These are phyloP conservation scores for Tenthredo livida DNA, from an alignment of 2,888 invertebrate genomes.

Conservation along the genomic window DNA sequence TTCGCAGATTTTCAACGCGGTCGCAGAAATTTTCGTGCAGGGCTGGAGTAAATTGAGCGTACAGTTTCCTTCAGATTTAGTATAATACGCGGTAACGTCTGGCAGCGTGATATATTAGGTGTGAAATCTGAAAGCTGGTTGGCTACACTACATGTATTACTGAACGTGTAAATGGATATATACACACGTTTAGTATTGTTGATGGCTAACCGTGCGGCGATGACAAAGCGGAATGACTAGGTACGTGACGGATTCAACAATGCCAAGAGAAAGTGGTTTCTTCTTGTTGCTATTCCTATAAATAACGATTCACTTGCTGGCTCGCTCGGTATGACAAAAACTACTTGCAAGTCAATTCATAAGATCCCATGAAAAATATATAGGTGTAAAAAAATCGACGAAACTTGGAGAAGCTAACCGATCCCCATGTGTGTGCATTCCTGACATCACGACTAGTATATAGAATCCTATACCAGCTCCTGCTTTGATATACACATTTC, in stretches of 20 bases:
- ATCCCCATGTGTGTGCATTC: not conserved
- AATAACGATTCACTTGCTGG: not conserved
- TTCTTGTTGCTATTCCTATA: not conserved
- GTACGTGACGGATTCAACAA: conserved; percentile 31
- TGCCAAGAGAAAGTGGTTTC: not conserved
- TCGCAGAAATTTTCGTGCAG: not conserved
- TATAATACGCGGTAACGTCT: conserved; percentile 23
- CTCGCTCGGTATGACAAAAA: not conserved
- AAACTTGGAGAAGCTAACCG: not conserved
- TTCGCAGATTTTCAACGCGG: not conserved
- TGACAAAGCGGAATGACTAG: conserved; percentile 32
- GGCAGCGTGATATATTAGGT: conserved; percentile 19
- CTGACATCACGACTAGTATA: not conserved
- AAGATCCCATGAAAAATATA: not conserved
- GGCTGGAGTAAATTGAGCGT: conserved; percentile 10
- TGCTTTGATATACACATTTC: not conserved
- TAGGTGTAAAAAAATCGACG: not conserved
- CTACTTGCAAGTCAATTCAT: not conserved
- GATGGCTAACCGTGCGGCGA: conserved; percentile 38
- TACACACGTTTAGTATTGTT: conserved; percentile 36
- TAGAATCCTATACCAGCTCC: not conserved
- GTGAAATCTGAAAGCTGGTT: conserved; percentile 41
- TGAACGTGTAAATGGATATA: conserved; percentile 10
- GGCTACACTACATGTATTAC: conserved; percentile 22
- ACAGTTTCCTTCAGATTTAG: not conserved